phyloP scores from a whole-genome alignment of 2,888 invertebrate genomes.

The Brachyptera putata region DNA sequence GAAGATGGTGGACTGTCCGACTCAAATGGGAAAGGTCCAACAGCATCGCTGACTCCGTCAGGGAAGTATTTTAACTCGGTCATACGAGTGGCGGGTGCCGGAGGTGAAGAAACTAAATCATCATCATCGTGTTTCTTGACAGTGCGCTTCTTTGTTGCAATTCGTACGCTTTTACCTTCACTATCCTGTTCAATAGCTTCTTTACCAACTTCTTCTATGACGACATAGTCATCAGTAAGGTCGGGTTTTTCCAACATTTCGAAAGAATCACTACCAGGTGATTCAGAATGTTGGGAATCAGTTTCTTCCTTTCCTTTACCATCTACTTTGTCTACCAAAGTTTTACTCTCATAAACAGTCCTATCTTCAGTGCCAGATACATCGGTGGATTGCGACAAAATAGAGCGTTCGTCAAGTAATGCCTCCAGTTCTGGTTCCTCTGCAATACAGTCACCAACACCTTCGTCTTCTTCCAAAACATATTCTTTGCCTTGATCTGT shows the following conservation, averaged over 20 bases:
- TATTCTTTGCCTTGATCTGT: slow-evolving; percentile 61
- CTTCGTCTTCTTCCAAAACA: slow-evolving; percentile 47
- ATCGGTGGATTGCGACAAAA: slow-evolving; percentile 45
- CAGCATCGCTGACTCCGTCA: slow-evolving; percentile 50
- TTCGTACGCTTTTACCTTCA: slow-evolving; percentile 76
- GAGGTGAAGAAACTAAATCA: slow-evolving; percentile 65
- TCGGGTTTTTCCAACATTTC: slow-evolving; percentile 84
- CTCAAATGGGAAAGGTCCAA: slow-evolving; percentile 64
- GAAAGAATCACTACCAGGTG: slow-evolving; percentile 55
- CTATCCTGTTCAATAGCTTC: slow-evolving; percentile 79
- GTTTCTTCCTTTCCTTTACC: slow-evolving; percentile 45
- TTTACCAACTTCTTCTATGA: slow-evolving; percentile 82
- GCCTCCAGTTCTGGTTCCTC: slow-evolving; percentile 41
- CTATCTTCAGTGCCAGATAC: slow-evolving; percentile 59
- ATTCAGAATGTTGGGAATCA: slow-evolving; percentile 43
- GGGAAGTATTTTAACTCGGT: slow-evolving; percentile 49
- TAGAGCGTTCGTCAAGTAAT: slow-evolving; percentile 36
- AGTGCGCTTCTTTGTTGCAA: slow-evolving; percentile 49
- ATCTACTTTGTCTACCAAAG: slow-evolving; percentile 47
- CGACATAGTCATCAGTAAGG: slow-evolving; percentile 81
- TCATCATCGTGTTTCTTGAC: slow-evolving; percentile 64
- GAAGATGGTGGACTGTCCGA: slow-evolving; percentile 20
- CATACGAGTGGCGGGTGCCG: slow-evolving; percentile 53
- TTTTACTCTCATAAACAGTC: slow-evolving; percentile 46
- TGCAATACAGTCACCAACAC: slow-evolving; percentile 41